Evolutionary conservation across 2,888 invertebrate genomes (phyloP), one percentile per base, ranked within the genome.

Genomic region (Ctena decussata): DNA sequence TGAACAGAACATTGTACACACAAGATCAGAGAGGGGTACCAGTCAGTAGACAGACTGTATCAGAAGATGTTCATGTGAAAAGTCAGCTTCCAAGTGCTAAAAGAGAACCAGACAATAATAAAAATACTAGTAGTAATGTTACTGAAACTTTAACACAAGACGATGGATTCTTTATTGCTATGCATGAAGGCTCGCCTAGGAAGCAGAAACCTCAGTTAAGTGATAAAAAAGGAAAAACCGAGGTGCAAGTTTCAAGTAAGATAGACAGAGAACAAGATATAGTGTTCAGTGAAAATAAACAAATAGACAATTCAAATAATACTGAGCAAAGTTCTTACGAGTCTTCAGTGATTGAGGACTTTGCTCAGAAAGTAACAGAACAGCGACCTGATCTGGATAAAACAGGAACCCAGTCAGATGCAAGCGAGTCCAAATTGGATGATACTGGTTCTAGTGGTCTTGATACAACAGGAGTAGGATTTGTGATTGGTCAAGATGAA

Each of bases 151-250:
- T 24, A 41, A 69, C 65, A 41, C 53, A 75, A 49, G 86, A 77
- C 30, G 93, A 94, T 85, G 96, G 96, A 21, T 99, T 99, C 96
- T 99, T 99, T 96, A 98, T 99, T 94, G 98, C 98, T 75, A 98
- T 99, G 95, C 98, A 98, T 95, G 97, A 98, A 95, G 98, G 69
- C 46, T 97, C 95, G 24, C 95, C 94, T 57, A 69, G 76, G 78
- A 49, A 79, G 35, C 65, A 27, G 24, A 83, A 83, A 75, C 69
- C 80, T n/a, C 70, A 75, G 35, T 27, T 76, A 35, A 69, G 53
- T 37, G 80, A 82, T 21, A 27, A 75, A 60, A 80, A 77, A 84
- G 24, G 35, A 53, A 77, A 80, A 37, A 44, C 35, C 49, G 46
- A 73, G 71, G 21, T 15, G 8, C n/a, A 39, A 46, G 35, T 18